phyloP scores from a whole-genome alignment of 1,140 invertebrate genomes.

The Bilobella aurantiaca region DNA sequence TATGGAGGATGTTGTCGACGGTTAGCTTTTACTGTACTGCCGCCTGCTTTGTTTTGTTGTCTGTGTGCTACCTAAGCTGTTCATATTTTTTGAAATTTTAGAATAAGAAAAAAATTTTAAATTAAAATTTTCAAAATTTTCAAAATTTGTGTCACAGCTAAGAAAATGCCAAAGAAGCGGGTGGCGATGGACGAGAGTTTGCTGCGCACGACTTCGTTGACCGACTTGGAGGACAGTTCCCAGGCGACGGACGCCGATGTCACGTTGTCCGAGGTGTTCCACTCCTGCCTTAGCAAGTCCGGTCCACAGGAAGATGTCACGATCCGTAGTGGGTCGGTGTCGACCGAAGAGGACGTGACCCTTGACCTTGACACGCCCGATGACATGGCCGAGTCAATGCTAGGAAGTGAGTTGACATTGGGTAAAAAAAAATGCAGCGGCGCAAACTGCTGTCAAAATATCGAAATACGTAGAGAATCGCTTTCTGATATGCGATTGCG shows the following conservation, averaged over 20 bases:
- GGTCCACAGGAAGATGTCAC: constrained; percentile 25
- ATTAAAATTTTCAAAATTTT: too few species aligned
- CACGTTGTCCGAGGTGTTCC: constrained; percentile 32
- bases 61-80: too few species aligned
- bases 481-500: too few species aligned
- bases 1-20: background rate
- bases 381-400: constrained; percentile 43
- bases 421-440: too few species aligned
- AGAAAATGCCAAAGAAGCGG: constrained; percentile 23
- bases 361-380: constrained; percentile 44
- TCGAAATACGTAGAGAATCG: too few species aligned
- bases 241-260: constrained; percentile 21
- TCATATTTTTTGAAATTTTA: too few species aligned
- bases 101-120: too few species aligned
- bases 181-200: constrained; percentile 29
- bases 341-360: constrained; percentile 36
- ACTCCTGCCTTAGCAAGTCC: constrained; percentile 29
- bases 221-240: constrained; percentile 25
- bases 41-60: too few species aligned
- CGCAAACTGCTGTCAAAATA: too few species aligned
- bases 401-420: constrained; percentile 43
- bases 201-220: constrained; percentile 20
- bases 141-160: constrained; percentile 16
- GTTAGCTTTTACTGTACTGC: too few species aligned
- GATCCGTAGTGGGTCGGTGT: constrained; percentile 32